These are phyloP conservation scores for Philereme transversata DNA, from an alignment of 2,888 invertebrate genomes.

Conservation along the genomic window DNA sequence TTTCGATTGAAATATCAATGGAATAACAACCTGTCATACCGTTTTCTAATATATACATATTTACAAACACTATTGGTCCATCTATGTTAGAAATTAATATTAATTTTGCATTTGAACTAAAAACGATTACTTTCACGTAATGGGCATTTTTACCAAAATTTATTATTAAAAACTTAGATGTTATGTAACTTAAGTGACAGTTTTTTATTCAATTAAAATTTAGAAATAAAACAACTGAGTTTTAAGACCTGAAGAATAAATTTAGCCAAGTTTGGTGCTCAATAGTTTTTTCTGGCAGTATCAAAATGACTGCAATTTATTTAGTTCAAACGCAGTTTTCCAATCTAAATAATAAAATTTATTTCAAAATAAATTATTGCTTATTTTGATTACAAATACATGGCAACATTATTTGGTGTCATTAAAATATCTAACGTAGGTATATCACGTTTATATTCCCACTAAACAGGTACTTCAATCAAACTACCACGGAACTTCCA, in stretches of 20 bases:
- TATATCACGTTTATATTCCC: conserved; percentile 12
- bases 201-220: too few relatives aligned
- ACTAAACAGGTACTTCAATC: background rate
- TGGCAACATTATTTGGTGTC: conserved; percentile 55
- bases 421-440: conserved; percentile 36
- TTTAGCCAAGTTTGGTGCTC: too few relatives aligned
- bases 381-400: conserved; percentile 49
- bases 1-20: conserved; percentile 45
- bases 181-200: too few relatives aligned
- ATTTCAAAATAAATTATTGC: conserved; percentile 54
- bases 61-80: conserved; percentile 81
- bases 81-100: conserved; percentile 69
- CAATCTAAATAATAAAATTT: conserved; percentile 23
- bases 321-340: conserved; percentile 25
- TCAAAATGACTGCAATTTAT: background rate
- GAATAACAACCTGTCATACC: conserved; percentile 70
- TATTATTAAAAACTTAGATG: too few relatives aligned
- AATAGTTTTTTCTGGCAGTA: conserved; percentile 7
- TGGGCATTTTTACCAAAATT: too few relatives aligned
- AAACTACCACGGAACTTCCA: background rate
- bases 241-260: too few relatives aligned
- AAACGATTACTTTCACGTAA: conserved; percentile 1
- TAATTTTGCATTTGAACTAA: conserved; percentile 31
- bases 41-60: conserved; percentile 77
- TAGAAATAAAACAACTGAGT: too few relatives aligned